These are phyloP conservation scores for Globodera rostochiensis DNA, from an alignment of 1,140 invertebrate species.

Conservation along the genomic window DNA sequence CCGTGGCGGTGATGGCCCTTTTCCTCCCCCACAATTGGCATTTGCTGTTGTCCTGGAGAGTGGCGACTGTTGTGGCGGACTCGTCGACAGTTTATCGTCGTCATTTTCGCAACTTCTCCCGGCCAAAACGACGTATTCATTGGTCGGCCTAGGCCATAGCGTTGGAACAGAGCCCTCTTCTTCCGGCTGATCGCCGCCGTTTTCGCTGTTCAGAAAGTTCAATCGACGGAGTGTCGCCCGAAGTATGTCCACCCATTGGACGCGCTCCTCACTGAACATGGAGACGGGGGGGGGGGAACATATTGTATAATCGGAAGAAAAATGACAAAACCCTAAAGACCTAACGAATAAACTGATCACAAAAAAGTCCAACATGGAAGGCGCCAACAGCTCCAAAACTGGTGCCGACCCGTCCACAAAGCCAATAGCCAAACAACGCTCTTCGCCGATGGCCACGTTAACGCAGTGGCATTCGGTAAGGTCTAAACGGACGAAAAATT, in stretches of 20 bases:
- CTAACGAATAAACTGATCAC: neutral
- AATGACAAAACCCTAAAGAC: neutral
- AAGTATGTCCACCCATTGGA: constrained; percentile 22
- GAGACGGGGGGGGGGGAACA: too few species aligned
- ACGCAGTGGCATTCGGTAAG: constrained; percentile 32
- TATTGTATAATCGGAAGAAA: too few species aligned
- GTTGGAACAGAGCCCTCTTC: neutral
- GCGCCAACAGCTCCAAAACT: constrained; percentile 27
- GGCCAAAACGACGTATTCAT: constrained; percentile 24
- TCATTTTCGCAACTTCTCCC: neutral
- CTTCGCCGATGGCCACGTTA: constrained; percentile 33
- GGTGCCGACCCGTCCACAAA: constrained; percentile 30
- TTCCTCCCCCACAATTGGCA: neutral
- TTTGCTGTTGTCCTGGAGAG: neutral
- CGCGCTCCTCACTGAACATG: constrained; percentile 21
- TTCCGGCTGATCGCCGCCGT: neutral
- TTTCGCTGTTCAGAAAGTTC: constrained; percentile 15
- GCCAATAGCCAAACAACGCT: constrained; percentile 34
- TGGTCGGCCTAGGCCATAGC: neutral
- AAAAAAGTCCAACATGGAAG: constrained; percentile 24
- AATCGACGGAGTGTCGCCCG: constrained; percentile 11
- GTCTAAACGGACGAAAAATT: constrained; percentile 4
- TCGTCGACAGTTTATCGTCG: constrained; percentile 4
- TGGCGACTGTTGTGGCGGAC: neutral
- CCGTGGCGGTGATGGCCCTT: neutral